A percentile compares a stretch with the other conserved stretches of the same genome.
Conservation (phyloP, 2,113 vertebrate genomes). For the Zosterops lateralis region DNA sequence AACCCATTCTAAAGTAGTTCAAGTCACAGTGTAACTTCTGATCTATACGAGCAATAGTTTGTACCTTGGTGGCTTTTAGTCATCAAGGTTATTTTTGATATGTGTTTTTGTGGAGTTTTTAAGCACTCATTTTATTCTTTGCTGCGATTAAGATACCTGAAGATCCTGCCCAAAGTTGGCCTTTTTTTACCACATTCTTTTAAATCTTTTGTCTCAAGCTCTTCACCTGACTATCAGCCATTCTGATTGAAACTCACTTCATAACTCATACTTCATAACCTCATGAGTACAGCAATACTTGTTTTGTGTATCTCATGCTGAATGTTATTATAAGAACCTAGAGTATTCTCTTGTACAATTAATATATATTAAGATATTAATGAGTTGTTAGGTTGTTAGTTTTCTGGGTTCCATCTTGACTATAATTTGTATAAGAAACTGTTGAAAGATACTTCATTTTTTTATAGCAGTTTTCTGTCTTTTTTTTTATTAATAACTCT, state of each 20-base stretch:
- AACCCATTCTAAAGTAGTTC: neutral
- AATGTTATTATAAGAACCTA: neutral
- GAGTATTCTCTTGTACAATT: neutral
- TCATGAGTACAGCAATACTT: neutral
- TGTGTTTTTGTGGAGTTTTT: neutral
- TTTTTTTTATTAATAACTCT: neutral
- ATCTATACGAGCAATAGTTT: neutral
- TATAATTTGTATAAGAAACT: neutral
- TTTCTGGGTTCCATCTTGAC: neutral
- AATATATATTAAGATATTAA: neutral
- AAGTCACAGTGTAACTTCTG: neutral
- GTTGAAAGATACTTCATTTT: neutral
- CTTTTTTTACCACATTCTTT: neutral
- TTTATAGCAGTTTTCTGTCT: neutral
- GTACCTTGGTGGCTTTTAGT: neutral
- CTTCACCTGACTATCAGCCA: neutral
- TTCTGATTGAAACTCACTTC: neutral
- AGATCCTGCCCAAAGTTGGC: neutral
- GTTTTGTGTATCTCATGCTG: neutral
- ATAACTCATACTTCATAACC: neutral
- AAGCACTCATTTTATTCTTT: neutral
- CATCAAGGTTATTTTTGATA: neutral
- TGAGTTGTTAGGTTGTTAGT: neutral
- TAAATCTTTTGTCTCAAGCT: neutral
- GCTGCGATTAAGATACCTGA: neutral